Percentiles rank a stretch among this genome's conserved stretches.
These are phyloP conservation scores for Lasioglossum leucozonium DNA, from an alignment of 2,888 invertebrate genomes.

Conservation along the genomic window DNA sequence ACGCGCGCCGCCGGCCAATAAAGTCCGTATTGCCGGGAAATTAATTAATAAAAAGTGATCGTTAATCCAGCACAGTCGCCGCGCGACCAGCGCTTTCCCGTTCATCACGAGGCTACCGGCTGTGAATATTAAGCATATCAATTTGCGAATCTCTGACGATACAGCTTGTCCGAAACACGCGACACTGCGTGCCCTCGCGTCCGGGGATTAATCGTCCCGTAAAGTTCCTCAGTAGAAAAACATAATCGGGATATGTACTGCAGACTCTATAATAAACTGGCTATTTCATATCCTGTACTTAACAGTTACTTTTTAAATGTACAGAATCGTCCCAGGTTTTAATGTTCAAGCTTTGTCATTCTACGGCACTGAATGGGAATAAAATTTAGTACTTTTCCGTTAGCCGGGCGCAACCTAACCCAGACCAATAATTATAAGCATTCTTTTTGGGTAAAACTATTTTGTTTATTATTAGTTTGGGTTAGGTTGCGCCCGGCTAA, in stretches of 20 bases:
- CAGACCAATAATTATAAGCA: no score
- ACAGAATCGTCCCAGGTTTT: no score
- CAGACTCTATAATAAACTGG: not conserved
- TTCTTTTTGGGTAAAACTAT: no score
- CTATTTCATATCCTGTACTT: not conserved
- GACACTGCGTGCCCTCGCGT: no score
- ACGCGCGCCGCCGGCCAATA: slow-evolving; percentile 15
- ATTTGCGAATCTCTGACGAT: slow-evolving; percentile 9
- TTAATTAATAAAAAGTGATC: slow-evolving; percentile 28
- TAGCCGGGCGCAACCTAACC: no score
- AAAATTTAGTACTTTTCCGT: no score
- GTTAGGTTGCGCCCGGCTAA: no score
- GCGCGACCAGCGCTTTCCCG: not conserved
- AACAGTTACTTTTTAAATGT: no score
- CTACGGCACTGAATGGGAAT: no score
- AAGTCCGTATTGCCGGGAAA: not conserved
- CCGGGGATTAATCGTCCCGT: not conserved
- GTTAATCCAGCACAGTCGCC: slow-evolving; percentile 19
- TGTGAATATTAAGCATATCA: slow-evolving; percentile 44
- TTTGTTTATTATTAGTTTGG: no score
- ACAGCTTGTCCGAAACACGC: not conserved
- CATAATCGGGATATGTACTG: not conserved
- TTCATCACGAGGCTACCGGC: slow-evolving; percentile 16
- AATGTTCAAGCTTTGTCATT: no score
- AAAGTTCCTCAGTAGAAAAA: not conserved